Conservation (phyloP, 1,140 invertebrate species). For the Drosophila carrolli region DNA sequence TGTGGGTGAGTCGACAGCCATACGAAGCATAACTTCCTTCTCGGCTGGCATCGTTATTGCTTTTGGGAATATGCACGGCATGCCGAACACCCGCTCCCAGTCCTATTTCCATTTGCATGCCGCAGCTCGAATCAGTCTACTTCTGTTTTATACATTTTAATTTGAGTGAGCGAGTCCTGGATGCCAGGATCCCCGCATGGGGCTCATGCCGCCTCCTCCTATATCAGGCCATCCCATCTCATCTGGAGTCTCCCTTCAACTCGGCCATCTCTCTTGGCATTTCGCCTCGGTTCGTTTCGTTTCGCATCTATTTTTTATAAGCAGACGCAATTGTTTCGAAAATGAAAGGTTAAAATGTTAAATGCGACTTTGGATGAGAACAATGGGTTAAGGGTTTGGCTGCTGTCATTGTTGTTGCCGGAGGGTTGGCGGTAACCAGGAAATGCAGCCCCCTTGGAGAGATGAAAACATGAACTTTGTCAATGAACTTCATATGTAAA, state of each 20-base stretch:
- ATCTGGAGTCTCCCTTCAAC: conserved; percentile 7
- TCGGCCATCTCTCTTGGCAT: conserved; percentile 45
- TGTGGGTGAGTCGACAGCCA: conserved; percentile 6
- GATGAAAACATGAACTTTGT: conserved; percentile 70
- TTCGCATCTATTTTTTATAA: conserved; percentile 81
- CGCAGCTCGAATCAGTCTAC: conserved; percentile 49
- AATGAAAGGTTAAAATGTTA: conserved; percentile 82
- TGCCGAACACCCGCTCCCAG: conserved; percentile 47
- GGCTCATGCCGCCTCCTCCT: conserved; percentile 12
- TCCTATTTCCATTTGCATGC: conserved; percentile 65
- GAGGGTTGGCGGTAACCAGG: conserved; percentile 44
- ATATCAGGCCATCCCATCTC: conserved; percentile 9
- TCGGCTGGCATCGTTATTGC: conserved; percentile 78
- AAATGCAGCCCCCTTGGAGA: conserved; percentile 72
- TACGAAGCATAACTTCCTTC: conserved; percentile 28
- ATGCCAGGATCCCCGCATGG: conserved; percentile 21
- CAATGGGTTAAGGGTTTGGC: conserved; percentile 57
- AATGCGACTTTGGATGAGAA: conserved; percentile 74
- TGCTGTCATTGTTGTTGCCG: conserved; percentile 33
- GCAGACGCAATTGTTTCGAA: conserved; percentile 82
- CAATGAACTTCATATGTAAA: conserved; percentile 69
- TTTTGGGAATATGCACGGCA: conserved; percentile 78
- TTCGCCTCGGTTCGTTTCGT: conserved; percentile 66
- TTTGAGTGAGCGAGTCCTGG: conserved; percentile 62
- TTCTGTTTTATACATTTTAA: conserved; percentile 79